Conservation (phyloP, 2,888 invertebrate genomes). For the Amaurobius ferox region DNA sequence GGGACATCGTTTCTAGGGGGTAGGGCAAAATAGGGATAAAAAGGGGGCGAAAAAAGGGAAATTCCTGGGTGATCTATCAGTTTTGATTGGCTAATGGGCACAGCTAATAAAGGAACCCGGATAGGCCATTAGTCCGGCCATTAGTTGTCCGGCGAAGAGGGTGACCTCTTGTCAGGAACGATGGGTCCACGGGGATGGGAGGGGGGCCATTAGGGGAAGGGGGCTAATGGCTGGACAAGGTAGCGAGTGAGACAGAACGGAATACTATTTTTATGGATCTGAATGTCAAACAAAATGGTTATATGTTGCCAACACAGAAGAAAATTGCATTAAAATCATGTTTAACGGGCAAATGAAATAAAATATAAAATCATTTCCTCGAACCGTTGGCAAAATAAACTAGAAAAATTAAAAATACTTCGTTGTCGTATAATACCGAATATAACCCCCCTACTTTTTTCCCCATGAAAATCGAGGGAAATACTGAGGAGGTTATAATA, state of each 20-base stretch:
- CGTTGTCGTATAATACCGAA: too few relatives aligned
- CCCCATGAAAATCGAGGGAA: too few relatives aligned
- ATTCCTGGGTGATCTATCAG: slow-evolving; percentile 49
- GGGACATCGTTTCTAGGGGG: not conserved
- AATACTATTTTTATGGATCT: not conserved
- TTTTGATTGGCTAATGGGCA: slow-evolving; percentile 65
- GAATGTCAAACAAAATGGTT: not conserved
- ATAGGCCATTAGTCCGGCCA: slow-evolving; percentile 67
- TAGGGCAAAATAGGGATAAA: slow-evolving; percentile 13
- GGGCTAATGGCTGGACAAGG: slow-evolving; percentile 18
- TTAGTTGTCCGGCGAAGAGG: slow-evolving; percentile 56
- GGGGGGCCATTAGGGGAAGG: slow-evolving; percentile 3
- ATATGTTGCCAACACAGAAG: too few relatives aligned
- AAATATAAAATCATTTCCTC: too few relatives aligned
- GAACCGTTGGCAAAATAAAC: too few relatives aligned
- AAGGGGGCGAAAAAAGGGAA: not conserved
- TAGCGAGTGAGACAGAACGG: not conserved
- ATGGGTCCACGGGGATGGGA: slow-evolving; percentile 45
- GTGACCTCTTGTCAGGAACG: slow-evolving; percentile 41
- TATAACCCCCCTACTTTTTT: too few relatives aligned
- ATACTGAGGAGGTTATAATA: too few relatives aligned
- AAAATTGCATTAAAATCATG: too few relatives aligned
- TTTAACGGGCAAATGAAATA: too few relatives aligned
- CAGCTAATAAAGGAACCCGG: slow-evolving; percentile 51
- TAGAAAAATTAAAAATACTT: too few relatives aligned